Evolutionary conservation across 2,888 invertebrate species (phyloP).

Genomic region (Leptinotarsa haldemani): DNA sequence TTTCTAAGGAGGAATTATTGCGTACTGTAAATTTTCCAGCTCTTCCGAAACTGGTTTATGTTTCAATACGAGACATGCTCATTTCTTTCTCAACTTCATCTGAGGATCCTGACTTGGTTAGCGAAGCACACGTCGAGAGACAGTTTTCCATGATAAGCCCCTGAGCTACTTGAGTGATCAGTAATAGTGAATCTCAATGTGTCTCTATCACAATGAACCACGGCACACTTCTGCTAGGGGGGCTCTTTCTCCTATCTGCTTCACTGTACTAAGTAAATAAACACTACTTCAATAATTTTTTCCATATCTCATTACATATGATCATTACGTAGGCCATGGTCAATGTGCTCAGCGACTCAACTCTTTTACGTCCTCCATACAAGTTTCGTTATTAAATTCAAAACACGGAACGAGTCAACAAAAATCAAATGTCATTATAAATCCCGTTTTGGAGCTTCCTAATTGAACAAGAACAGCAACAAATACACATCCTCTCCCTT

Average conservation of each 20-base stretch:
- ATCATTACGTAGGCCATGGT: too few relatives aligned
- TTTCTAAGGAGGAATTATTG: neutral
- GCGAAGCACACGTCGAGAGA: too few relatives aligned
- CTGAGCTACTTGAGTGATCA: too few relatives aligned
- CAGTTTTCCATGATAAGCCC: too few relatives aligned
- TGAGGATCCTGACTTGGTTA: neutral
- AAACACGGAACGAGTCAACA: conserved; percentile 54
- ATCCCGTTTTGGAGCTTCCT: conserved; percentile 56
- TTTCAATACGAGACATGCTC: neutral
- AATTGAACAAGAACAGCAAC: conserved; percentile 56
- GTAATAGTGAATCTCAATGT: too few relatives aligned
- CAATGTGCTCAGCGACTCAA: conserved; percentile 24
- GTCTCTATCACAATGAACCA: too few relatives aligned
- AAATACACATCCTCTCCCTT: conserved; percentile 32
- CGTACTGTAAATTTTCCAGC: neutral
- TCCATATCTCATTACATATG: conserved; percentile 20
- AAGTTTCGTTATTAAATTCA: conserved; percentile 43
- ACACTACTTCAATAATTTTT: neutral
- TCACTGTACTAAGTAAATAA: neutral
- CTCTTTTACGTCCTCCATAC: conserved; percentile 19
- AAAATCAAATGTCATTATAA: conserved; percentile 58
- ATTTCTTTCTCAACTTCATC: neutral
- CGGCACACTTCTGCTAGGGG: too few relatives aligned
- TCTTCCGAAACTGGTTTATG: neutral
- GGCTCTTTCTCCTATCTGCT: neutral